phyloP scores from a whole-genome alignment of 1,140 invertebrate species.

The Eumeta japonica region DNA sequence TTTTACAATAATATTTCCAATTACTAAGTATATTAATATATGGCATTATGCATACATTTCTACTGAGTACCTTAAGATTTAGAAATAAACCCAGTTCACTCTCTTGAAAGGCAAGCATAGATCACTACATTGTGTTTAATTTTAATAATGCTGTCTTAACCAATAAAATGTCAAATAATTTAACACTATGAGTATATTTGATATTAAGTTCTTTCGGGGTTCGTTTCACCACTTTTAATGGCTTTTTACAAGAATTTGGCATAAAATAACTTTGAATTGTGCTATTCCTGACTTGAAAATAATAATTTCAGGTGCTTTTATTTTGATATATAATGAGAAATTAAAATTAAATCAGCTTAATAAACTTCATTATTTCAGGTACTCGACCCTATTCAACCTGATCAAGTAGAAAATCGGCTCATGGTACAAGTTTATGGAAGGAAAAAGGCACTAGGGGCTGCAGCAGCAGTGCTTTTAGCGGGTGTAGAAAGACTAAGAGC shows the following conservation, averaged over 20 bases:
- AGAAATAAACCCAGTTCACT: no score
- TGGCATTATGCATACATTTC: no score
- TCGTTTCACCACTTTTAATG: no score
- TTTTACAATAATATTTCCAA: no score
- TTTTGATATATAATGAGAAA: not conserved
- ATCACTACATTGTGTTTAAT: no score
- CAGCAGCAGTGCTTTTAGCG: conserved; percentile 75
- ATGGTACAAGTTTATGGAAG: conserved; percentile 88
- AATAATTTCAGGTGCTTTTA: not conserved
- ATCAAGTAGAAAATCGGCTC: conserved; percentile 76
- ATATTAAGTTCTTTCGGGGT: no score
- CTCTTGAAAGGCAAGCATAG: no score
- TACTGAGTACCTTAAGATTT: no score
- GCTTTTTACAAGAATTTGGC: no score
- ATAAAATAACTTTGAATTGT: not conserved
- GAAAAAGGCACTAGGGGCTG: conserved; percentile 86
- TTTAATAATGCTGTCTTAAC: no score
- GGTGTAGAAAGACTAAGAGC: conserved; percentile 85
- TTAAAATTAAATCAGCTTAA: not conserved
- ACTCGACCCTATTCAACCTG: conserved; percentile 87
- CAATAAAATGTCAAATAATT: no score
- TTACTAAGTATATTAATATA: conserved; percentile 2
- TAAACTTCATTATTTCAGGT: conserved; percentile 28
- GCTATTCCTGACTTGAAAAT: not conserved
- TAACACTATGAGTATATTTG: no score